Percentiles rank a stretch among this genome's conserved stretches.
phyloP scores from a whole-genome alignment of 2,888 invertebrate species.

The Tillus elongatus region DNA sequence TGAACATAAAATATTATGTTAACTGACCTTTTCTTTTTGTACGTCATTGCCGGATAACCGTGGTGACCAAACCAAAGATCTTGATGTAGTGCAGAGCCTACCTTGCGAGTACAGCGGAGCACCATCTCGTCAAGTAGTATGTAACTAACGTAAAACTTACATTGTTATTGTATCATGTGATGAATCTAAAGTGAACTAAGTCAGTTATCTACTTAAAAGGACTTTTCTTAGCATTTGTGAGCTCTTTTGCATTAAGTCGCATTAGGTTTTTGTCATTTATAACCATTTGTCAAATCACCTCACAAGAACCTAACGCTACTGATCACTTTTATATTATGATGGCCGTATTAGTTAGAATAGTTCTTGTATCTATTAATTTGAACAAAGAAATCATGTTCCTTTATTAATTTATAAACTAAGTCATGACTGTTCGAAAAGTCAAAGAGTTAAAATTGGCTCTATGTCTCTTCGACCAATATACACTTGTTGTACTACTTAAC shows the following conservation, averaged over 20 bases:
- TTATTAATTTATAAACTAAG: too few relatives aligned
- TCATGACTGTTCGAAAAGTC: too few relatives aligned
- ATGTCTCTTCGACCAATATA: too few relatives aligned
- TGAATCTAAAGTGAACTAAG: slow-evolving; percentile 40
- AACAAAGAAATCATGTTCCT: too few relatives aligned
- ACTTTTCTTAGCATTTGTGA: too few relatives aligned
- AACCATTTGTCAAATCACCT: too few relatives aligned
- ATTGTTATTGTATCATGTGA: slow-evolving; percentile 34
- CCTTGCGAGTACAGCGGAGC: slow-evolving; percentile 28
- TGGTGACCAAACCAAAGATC: slow-evolving; percentile 40
- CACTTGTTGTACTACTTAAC: slow-evolving; percentile 37
- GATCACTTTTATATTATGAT: slow-evolving; percentile 2
- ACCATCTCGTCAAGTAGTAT: slow-evolving; percentile 30
- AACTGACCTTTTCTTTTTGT: slow-evolving; percentile 23
- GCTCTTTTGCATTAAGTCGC: too few relatives aligned
- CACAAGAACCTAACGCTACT: too few relatives aligned
- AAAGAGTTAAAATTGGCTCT: too few relatives aligned
- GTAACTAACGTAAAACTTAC: slow-evolving; percentile 29
- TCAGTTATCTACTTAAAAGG: slow-evolving; percentile 34
- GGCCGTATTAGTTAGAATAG: slow-evolving; percentile 6
- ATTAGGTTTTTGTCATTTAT: too few relatives aligned
- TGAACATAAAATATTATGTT: neutral
- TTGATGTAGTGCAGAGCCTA: slow-evolving; percentile 30
- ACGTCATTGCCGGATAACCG: slow-evolving; percentile 26
- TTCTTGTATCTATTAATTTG: too few relatives aligned